Percentiles rank a stretch among this genome's conserved stretches.
Conservation (phyloP, 2,113 vertebrate genomes). For the Bungarus multicinctus region DNA sequence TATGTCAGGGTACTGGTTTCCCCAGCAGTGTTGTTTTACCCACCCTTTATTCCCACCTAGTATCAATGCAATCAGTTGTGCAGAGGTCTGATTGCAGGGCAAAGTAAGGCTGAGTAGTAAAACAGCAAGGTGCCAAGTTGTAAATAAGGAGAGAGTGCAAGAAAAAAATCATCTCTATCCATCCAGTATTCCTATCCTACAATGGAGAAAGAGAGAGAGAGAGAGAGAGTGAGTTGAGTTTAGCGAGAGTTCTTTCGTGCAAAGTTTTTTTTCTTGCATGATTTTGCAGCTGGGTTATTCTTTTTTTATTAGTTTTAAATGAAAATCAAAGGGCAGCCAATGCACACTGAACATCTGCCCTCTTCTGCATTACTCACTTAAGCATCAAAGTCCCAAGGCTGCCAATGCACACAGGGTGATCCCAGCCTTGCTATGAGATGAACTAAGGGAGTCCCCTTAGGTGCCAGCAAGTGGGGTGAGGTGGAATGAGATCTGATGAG, state of each 20-base stretch:
- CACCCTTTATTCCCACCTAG: not conserved
- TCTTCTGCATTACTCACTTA: constrained; percentile 14
- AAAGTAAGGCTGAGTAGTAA: not conserved
- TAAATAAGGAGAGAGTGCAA: not conserved
- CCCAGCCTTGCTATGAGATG: not conserved
- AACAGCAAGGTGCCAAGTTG: not conserved
- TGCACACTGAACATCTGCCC: constrained; percentile 11
- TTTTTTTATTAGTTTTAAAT: constrained; percentile 19
- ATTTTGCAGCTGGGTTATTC: constrained; percentile 9
- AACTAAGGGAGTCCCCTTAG: not conserved
- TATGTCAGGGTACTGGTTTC: not conserved
- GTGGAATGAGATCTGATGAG: not conserved
- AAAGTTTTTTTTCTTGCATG: constrained; percentile 5
- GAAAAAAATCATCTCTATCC: not conserved
- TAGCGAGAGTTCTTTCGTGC: not conserved
- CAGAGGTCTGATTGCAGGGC: not conserved
- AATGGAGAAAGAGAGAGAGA: not conserved
- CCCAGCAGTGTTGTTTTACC: not conserved
- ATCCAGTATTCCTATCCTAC: not conserved
- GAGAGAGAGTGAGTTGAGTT: not conserved
- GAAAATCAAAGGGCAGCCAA: constrained; percentile 16
- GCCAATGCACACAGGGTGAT: constrained; percentile 16
- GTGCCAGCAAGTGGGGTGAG: not conserved
- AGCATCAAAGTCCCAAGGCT: not conserved
- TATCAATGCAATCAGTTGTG: not conserved